Percentiles rank a stretch among this genome's conserved stretches.
Conservation (phyloP, 2,113 vertebrate species). For the Tetrao urogallus region DNA sequence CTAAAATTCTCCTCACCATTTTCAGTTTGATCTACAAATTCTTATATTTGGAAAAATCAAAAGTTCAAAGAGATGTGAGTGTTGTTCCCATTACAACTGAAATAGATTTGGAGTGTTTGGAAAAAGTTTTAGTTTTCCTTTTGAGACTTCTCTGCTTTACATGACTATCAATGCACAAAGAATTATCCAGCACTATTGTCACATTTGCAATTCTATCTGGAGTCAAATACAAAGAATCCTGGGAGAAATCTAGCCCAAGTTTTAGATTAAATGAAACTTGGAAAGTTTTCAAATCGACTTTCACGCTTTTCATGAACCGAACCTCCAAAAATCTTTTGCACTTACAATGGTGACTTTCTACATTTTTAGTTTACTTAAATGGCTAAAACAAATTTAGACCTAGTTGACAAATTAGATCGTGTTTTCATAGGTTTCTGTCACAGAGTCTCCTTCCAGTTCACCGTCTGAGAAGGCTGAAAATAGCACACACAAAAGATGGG, state of each 20-base stretch:
- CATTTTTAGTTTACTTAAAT: not conserved
- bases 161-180: not conserved
- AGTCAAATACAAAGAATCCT: not conserved
- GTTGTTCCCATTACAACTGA: not conserved
- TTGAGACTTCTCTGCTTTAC: not conserved
- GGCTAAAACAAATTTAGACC: not conserved
- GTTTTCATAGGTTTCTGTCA: not conserved
- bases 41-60: not conserved
- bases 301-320: not conserved
- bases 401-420: not conserved
- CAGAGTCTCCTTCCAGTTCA: not conserved
- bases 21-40: not conserved
- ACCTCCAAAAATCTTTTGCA: not conserved
- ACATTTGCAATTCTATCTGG: slow-evolving; percentile 6
- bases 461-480: not conserved
- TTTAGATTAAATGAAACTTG: not conserved
- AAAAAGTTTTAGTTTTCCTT: slow-evolving; percentile 16
- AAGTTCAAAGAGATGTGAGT: not conserved
- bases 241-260: not conserved
- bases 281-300: not conserved
- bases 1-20: not conserved
- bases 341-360: not conserved
- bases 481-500: not conserved
- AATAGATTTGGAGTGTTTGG: not conserved
- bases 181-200: slow-evolving; percentile 8